A percentile compares a stretch with the other conserved stretches of the same genome.
Evolutionary conservation across 2,797 vertebrate genomes (phyloP).

Genomic region (Poecilia gillii): DNA sequence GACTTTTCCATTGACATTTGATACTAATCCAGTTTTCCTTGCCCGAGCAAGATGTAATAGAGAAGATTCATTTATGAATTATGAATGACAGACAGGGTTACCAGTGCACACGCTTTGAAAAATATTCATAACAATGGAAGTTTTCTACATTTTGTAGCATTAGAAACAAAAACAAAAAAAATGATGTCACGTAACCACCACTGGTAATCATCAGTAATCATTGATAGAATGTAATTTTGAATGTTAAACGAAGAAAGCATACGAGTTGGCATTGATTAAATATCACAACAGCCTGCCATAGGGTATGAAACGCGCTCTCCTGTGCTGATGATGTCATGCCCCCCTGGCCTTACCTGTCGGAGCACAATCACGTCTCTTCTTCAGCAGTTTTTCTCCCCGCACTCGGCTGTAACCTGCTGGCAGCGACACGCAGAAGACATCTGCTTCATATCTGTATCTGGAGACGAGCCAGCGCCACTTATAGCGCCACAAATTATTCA

Average conservation of each 20-base stretch:
- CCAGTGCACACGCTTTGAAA: too few species aligned
- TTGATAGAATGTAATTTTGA: not conserved
- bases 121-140: not conserved
- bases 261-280: not conserved
- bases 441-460: constrained; percentile 45
- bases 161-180: too few species aligned
- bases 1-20: too few species aligned
- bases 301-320: not conserved
- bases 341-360: constrained; percentile 25
- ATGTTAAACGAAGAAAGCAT: not conserved
- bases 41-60: too few species aligned
- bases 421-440: constrained; percentile 37
- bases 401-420: constrained; percentile 22
- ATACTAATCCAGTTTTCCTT: too few species aligned
- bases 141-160: not conserved
- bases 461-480: constrained; percentile 50
- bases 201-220: not conserved
- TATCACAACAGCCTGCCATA: not conserved
- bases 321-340: constrained; percentile 58
- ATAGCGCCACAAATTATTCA: constrained; percentile 25
- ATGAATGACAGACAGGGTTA: not conserved
- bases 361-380: not conserved
- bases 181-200: too few species aligned
- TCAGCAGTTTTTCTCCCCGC: not conserved
- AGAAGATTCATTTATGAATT: too few species aligned